A percentile compares a stretch with the other conserved stretches of the same genome.
These are phyloP conservation scores for Pitangus sulphuratus DNA, from an alignment of 2,797 vertebrate species.

Conservation along the genomic window DNA sequence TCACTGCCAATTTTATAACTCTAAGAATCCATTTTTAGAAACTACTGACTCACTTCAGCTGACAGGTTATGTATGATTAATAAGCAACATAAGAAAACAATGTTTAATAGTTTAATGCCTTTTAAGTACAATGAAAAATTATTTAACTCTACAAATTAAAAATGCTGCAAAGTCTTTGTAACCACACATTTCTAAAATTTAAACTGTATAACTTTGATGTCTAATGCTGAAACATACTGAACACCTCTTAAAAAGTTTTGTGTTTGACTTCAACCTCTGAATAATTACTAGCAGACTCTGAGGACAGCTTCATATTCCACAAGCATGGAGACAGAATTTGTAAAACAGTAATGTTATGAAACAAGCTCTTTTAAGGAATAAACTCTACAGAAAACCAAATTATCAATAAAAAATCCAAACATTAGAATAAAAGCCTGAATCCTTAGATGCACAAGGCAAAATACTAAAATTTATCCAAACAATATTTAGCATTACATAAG, in stretches of 20 bases:
- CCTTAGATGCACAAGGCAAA: background rate
- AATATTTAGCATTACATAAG: background rate
- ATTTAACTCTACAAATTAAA: slow-evolving; percentile 1
- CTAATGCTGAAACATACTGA: background rate
- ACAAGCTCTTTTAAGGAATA: background rate
- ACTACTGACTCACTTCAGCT: background rate
- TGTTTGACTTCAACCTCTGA: background rate
- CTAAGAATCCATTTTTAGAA: background rate
- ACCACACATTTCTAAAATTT: background rate
- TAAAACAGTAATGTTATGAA: background rate
- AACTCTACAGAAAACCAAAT: background rate
- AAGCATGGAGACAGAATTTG: background rate
- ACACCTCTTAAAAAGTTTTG: background rate
- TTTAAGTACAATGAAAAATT: background rate
- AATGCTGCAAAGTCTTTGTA: background rate
- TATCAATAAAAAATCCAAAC: background rate
- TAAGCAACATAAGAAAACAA: background rate
- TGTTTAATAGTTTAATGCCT: slow-evolving; percentile 13
- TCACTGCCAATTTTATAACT: background rate
- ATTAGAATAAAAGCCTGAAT: background rate
- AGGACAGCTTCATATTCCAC: background rate
- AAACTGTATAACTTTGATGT: background rate
- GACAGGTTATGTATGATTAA: background rate
- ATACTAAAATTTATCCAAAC: background rate
- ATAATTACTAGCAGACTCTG: background rate